Evolutionary conservation across 1,140 invertebrate species (phyloP), one percentile per base, ranked within the genome.

Genomic region (Chrysopa pallens): DNA sequence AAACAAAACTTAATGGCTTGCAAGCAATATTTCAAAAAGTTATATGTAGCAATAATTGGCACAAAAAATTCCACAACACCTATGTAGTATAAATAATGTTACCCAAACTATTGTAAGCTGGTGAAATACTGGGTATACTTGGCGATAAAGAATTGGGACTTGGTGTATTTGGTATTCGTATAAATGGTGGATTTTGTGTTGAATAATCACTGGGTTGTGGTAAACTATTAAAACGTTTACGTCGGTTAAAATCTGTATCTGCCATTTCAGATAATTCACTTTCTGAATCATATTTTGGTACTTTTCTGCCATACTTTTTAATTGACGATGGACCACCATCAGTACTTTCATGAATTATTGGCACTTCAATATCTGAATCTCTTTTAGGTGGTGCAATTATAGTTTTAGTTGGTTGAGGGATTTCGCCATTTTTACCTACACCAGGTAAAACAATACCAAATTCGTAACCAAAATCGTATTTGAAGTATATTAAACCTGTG

Each of bases 401-500:
- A 7, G 57, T 59, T 52, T 57, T 59, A 40, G 57, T 57, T 4
- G 55, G 54, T 33, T 50, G 50, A 15, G 53, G 57, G 45, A 59
- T 57, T 60, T 70, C 67, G 33, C 61, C 58, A 28, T 64, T 66
- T 53, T 72, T 73, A 36, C 71, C 67, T 56, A 78, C 75, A 23
- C 77, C 76, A 6, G 80, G 79, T 29, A 79, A 61, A 27, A 81
- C 67, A 42, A 84, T 71, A 41, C 80, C 80, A 53, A 83, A 83
- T 57, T 84, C 80, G 56, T 84, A 84, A 44, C 80, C 80, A 53
- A 84, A 84, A 62, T 84, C 80, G 55, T 84, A 83, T 61, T 84
- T 84, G 68, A 83, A 84, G 63, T 83, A 84, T 53, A 83, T 80
- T 28, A 84, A 63, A 46, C 78, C 79, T 17, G 77, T 80, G 50